Conservation (phyloP, 2,797 vertebrate genomes). For the Hapalemur alaotrensis region DNA sequence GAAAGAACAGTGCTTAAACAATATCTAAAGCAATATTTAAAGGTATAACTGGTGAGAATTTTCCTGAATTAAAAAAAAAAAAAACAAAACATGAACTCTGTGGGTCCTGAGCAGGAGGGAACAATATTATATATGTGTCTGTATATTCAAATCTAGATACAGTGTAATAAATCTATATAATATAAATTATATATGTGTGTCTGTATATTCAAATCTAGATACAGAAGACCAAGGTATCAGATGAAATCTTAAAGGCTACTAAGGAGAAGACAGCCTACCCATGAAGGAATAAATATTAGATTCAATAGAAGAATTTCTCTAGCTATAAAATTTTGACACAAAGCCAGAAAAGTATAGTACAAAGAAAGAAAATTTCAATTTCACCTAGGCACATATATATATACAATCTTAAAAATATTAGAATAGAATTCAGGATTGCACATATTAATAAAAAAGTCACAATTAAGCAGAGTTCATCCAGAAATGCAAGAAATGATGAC, state of each 20-base stretch:
- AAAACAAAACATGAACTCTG: not conserved
- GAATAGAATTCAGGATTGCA: not conserved
- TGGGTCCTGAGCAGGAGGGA: not conserved
- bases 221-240: not conserved
- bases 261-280: not conserved
- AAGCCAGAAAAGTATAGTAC: slow-evolving; percentile 6
- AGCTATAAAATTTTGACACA: not conserved
- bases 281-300: slow-evolving; percentile 12
- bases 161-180: not conserved
- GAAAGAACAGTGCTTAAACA: not conserved
- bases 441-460: not conserved
- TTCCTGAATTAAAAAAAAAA: not conserved
- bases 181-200: not conserved
- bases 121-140: not conserved
- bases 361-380: slow-evolving; percentile 43
- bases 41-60: not conserved
- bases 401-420: slow-evolving; percentile 27
- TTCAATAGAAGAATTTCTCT: slow-evolving; percentile 5
- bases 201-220: not conserved
- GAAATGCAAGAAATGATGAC: slow-evolving; percentile 6
- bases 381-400: slow-evolving; percentile 17
- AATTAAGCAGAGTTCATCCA: not conserved
- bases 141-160: not conserved
- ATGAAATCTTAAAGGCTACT: slow-evolving; percentile 23
- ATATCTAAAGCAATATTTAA: not conserved